Percentiles rank a stretch among this genome's conserved stretches.
These are phyloP conservation scores for Platyrinchus mystaceus DNA, from an alignment of 2,797 vertebrate genomes.

Conservation along the genomic window DNA sequence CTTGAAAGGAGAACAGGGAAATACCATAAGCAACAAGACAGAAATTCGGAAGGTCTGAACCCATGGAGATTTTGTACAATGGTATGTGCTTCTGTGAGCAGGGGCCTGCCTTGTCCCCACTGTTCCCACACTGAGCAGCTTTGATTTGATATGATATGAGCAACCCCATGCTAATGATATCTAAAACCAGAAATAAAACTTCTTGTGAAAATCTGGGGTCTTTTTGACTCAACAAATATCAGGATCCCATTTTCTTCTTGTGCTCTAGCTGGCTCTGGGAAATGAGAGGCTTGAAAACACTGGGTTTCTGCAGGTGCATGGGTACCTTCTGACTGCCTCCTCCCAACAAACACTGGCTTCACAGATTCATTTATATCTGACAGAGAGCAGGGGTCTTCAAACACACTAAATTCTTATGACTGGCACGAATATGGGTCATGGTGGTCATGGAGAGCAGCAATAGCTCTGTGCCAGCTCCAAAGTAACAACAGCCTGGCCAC, in stretches of 20 bases:
- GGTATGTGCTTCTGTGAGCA: not conserved
- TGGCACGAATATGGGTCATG: not conserved
- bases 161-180: accelerated
- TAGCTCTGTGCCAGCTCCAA: not conserved
- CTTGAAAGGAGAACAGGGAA: not conserved
- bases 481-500: not conserved
- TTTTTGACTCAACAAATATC: not conserved
- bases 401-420: not conserved
- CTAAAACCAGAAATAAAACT: not conserved
- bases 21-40: not conserved
- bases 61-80: not conserved
- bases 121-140: not conserved
- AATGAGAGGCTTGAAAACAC: not conserved
- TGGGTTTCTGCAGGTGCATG: not conserved
- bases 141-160: not conserved
- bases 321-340: not conserved
- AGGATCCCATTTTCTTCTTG: not conserved
- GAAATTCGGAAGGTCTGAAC: not conserved
- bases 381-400: not conserved
- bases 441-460: not conserved
- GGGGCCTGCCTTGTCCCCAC: not conserved
- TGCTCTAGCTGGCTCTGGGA: not conserved
- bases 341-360: not conserved
- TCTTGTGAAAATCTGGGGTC: not conserved
- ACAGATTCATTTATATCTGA: not conserved